These are phyloP conservation scores for Drosophila oshimai DNA, from an alignment of 1,140 invertebrate genomes.

Conservation along the genomic window DNA sequence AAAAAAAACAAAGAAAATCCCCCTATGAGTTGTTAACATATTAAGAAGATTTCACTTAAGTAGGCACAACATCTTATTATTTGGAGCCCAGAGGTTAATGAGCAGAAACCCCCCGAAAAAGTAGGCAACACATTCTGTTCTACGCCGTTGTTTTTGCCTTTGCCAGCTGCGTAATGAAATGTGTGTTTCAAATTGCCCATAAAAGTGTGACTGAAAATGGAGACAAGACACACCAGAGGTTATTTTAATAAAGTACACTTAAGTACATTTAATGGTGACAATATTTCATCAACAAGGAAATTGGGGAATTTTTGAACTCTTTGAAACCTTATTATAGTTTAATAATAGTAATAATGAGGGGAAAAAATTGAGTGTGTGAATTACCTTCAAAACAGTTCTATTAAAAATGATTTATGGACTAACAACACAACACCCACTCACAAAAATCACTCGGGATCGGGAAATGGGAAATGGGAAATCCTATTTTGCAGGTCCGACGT, in stretches of 20 bases:
- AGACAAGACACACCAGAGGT: constrained; percentile 10
- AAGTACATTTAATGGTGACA: constrained; percentile 2
- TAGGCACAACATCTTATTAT: constrained; percentile 34
- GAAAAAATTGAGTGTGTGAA: constrained; percentile 27
- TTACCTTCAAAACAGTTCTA: constrained; percentile 14
- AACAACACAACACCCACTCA: background rate
- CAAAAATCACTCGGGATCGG: constrained; percentile 29
- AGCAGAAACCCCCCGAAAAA: constrained; percentile 48
- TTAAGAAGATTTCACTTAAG: constrained; percentile 75
- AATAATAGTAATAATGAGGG: too few species aligned
- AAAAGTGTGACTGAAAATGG: constrained; percentile 41
- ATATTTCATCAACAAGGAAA: too few species aligned
- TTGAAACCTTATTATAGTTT: too few species aligned
- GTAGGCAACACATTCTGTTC: constrained; percentile 49
- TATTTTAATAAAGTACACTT: constrained; percentile 22
- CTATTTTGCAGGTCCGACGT: background rate
- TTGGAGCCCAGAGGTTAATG: constrained; percentile 49
- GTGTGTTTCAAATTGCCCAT: constrained; percentile 72
- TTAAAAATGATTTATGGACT: constrained; percentile 37
- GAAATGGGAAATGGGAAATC: too few species aligned
- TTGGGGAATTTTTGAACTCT: too few species aligned
- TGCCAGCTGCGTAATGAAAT: constrained; percentile 50
- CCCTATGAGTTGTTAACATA: constrained; percentile 75
- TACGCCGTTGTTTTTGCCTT: constrained; percentile 14
- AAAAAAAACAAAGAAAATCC: constrained; percentile 11